phyloP scores from a whole-genome alignment of 2,888 invertebrate species.

The Stictocephala bisonia region DNA sequence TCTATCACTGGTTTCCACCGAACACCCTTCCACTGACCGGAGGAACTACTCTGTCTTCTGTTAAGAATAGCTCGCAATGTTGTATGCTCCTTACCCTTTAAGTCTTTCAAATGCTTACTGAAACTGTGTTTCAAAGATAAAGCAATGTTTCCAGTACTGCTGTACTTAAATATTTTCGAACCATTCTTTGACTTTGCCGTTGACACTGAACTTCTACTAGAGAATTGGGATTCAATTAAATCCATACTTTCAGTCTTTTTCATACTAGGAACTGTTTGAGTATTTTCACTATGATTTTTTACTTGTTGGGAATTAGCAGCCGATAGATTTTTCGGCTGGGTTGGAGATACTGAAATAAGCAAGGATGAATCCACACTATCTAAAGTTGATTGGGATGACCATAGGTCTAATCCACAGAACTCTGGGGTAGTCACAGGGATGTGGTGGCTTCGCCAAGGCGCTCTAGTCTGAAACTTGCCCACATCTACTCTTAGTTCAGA shows the following conservation, averaged over 20 bases:
- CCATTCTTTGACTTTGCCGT: background rate
- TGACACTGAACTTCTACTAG: conserved; percentile 17
- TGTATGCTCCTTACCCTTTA: background rate
- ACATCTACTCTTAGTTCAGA: background rate
- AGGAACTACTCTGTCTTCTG: conserved; percentile 60
- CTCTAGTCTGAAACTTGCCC: conserved; percentile 14
- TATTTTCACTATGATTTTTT: background rate
- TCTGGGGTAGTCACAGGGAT: background rate
- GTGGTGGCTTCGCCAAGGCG: conserved; percentile 5
- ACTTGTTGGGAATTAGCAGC: conserved; percentile 21
- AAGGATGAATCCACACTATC: conserved; percentile 56
- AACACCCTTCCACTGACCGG: conserved; percentile 62
- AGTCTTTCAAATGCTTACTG: conserved; percentile 7
- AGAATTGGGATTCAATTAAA: background rate
- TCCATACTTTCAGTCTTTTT: background rate
- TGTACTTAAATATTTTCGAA: background rate
- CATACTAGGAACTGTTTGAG: background rate
- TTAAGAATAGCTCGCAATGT: conserved; percentile 60
- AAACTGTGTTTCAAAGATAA: conserved; percentile 21
- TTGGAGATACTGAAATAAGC: conserved; percentile 5
- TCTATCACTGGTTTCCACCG: conserved; percentile 62
- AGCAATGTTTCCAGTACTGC: conserved; percentile 30
- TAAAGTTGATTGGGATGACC: conserved; percentile 51
- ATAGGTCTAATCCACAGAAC: background rate
- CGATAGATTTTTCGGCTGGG: conserved; percentile 18